These are phyloP conservation scores for Esox lucius DNA, from an alignment of 2,797 vertebrate genomes.

Conservation along the genomic window DNA sequence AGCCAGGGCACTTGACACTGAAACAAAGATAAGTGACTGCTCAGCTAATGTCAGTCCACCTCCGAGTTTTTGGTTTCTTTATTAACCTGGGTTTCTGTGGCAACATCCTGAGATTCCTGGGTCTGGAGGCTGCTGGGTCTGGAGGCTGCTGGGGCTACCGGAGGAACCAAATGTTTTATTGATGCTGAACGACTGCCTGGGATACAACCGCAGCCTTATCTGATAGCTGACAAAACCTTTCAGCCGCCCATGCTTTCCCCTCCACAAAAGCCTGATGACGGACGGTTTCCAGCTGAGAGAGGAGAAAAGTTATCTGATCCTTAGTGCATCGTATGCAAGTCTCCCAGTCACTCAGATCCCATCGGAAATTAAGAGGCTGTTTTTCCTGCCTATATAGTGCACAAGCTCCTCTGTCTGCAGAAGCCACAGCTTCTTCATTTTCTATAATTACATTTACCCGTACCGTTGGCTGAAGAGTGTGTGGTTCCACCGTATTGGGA, in stretches of 20 bases:
- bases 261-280: slow-evolving; percentile 9
- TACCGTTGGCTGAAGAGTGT: neutral
- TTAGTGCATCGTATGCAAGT: slow-evolving; percentile 1
- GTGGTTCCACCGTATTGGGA: neutral
- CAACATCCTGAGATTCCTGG: neutral
- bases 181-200: slow-evolving; percentile 37
- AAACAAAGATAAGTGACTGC: neutral
- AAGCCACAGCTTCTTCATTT: neutral
- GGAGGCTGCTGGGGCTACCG: neutral
- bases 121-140: neutral
- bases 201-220: slow-evolving; percentile 18
- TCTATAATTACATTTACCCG: neutral
- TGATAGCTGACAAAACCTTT: slow-evolving; percentile 33
- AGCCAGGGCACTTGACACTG: slow-evolving; percentile 2
- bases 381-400: neutral
- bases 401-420: neutral
- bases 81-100: slow-evolving; percentile 1
- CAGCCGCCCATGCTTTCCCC: neutral
- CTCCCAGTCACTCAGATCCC: slow-evolving; percentile 2
- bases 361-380: slow-evolving; percentile 12
- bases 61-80: neutral
- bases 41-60: neutral
- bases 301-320: slow-evolving; percentile 21
- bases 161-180: slow-evolving; percentile 19
- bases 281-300: neutral